Base-by-base conservation (phyloP, 2,113 vertebrate species). In the Camelus bactrianus region DNA sequence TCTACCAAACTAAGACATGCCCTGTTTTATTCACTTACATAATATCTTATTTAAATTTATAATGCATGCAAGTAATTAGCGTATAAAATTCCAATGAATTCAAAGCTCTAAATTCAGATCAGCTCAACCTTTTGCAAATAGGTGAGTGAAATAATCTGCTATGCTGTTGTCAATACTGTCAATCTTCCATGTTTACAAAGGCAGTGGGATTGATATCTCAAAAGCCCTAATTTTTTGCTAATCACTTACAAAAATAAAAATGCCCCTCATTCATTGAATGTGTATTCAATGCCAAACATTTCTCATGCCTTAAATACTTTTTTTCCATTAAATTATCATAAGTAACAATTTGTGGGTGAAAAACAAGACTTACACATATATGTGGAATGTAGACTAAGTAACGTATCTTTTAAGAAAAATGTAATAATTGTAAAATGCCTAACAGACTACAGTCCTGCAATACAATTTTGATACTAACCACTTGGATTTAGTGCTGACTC, bases 41-140 rank as follows among this genome's bases (percentile, higher is more conserved):
- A 56, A 93, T 88, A 97, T 82, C 89, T 93, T 72, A 97, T 95
- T 96, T 89, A 96, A 91, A 67, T 94, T 94, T 79, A 56, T 88
- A 95, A 94, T 79, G 4, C 1, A 69, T 76, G 42, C 72, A 91
- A 56, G 9, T 89, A 58, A 91, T 91, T 73, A 84, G 16, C 67
- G 52, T 64, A 32, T 56, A 95, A 90, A 80, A 48, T 20, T 6
- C 46, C 60, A 94, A 42, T 82, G 48, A 85, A 93, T 82, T 91
- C 60, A 67, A 42, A 85, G 54, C 28, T 97, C 84, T 93, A 94
- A 81, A 93, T 95, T 95, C 62, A 58, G 72, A 91, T 72, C 54
- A 54, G 30, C n/a, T 89, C 48, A 89, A 80, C 30, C 72, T 95
- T 91, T 89, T 82, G 69, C 62, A 91, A 95, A 79, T 38, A 87